These are phyloP conservation scores for Epinephelus moara DNA, from an alignment of 2,113 vertebrate genomes.

Conservation along the genomic window DNA sequence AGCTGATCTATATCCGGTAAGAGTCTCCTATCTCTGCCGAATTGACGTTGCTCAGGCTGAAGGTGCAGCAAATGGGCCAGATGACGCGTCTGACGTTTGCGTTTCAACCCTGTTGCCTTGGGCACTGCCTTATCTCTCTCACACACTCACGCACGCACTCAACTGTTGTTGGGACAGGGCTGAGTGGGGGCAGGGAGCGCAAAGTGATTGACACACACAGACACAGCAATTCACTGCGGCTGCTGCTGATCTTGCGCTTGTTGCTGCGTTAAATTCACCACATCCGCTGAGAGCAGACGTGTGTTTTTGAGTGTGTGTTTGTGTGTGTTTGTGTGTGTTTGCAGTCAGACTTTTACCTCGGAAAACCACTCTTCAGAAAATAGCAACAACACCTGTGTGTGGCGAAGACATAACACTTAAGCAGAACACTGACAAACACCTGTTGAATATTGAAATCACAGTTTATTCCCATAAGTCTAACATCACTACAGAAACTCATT, in stretches of 20 bases:
- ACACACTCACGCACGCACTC: conserved; percentile 10
- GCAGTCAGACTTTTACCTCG: neutral
- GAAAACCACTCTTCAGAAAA: conserved; percentile 18
- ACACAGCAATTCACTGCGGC: conserved; percentile 10
- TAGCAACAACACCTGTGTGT: conserved; percentile 23
- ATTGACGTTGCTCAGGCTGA: neutral
- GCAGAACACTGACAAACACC: conserved; percentile 20
- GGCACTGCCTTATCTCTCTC: neutral
- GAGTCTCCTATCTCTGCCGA: neutral
- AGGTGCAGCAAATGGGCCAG: conserved; percentile 41
- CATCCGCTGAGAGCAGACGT: conserved; percentile 54
- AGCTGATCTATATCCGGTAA: neutral
- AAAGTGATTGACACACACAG: conserved; percentile 61
- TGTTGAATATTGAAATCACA: conserved; percentile 3
- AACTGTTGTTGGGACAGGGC: conserved; percentile 17
- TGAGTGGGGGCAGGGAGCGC: conserved; percentile 66
- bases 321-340: conserved; percentile 1
- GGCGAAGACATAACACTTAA: neutral
- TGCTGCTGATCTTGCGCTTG: conserved; percentile 43
- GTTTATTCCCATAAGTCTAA: neutral
- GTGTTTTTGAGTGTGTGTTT: neutral
- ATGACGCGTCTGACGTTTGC: conserved; percentile 48
- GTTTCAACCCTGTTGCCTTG: conserved; percentile 27
- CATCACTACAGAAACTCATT: neutral
- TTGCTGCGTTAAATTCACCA: conserved; percentile 45